A percentile compares a stretch with the other conserved stretches of the same genome.
Conservation (phyloP, 2,113 vertebrate genomes). For the Ailurus styani region DNA sequence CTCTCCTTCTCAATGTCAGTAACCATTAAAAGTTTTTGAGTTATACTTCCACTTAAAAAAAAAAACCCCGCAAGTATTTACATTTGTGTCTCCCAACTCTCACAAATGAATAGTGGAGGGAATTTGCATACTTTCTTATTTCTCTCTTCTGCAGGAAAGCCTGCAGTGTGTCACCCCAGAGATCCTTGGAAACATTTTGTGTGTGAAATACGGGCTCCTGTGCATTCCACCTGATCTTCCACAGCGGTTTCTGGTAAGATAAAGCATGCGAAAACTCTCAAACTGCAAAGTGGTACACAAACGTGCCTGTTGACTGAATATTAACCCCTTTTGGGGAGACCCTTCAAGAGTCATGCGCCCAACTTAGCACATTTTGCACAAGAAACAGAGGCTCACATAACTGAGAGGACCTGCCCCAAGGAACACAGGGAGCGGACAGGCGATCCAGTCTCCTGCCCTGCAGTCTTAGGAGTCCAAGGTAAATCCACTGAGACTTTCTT, state of each 20-base stretch:
- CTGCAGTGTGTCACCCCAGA: neutral
- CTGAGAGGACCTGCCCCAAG: neutral
- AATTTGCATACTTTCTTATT: neutral
- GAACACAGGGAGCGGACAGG: neutral
- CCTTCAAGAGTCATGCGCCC: neutral
- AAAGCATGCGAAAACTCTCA: neutral
- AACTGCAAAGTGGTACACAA: neutral
- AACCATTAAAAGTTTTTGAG: neutral
- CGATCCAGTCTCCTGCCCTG: neutral
- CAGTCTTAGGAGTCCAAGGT: neutral
- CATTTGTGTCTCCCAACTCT: neutral
- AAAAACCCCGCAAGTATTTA: neutral
- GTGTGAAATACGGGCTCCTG: neutral
- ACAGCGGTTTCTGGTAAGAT: neutral
- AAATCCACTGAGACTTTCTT: neutral
- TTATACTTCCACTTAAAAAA: neutral
- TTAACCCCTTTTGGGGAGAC: neutral
- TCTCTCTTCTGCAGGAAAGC: neutral
- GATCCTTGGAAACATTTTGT: neutral
- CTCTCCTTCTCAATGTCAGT: neutral
- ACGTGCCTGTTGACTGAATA: neutral
- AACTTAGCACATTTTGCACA: neutral
- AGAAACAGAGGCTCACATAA: neutral
- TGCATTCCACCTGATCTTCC: neutral
- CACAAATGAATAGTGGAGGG: neutral